Percentiles rank a stretch among this genome's conserved stretches.
Conservation (phyloP, 92 coral and sea anemone genomes). For the Chrysogorgia sp. region DNA sequence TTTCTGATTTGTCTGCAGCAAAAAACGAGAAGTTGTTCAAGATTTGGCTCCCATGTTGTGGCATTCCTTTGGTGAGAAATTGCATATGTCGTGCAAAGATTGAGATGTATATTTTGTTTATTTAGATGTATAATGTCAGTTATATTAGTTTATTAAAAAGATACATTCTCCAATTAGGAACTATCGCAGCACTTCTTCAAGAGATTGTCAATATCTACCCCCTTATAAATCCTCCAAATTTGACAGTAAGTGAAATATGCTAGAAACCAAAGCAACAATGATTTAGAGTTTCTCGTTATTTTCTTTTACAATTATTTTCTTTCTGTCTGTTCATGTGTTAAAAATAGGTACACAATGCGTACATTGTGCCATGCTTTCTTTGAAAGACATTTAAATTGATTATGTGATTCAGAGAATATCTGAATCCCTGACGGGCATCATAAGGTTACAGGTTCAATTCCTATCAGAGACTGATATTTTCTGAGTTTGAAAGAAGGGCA, state of each 20-base stretch:
- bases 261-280: background rate
- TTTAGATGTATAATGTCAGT: background rate
- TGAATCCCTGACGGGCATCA: too few relatives aligned
- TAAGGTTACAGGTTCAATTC: too few relatives aligned
- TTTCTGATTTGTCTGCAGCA: slow-evolving; percentile 58
- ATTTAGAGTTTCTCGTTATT: background rate
- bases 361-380: too few relatives aligned
- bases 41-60: slow-evolving; percentile 98
- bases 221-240: slow-evolving; percentile 96
- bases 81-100: background rate
- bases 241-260: slow-evolving; percentile 72
- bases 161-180: slow-evolving; percentile 60
- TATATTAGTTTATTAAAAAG: background rate
- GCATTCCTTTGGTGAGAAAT: slow-evolving; percentile 95
- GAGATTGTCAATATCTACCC: slow-evolving; percentile 98
- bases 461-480: too few relatives aligned
- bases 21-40: slow-evolving; percentile 96
- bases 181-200: slow-evolving; percentile 95
- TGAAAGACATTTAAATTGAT: too few relatives aligned
- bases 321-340: too few relatives aligned
- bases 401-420: too few relatives aligned
- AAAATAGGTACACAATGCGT: too few relatives aligned
- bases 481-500: too few relatives aligned
- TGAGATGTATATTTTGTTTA: background rate
- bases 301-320: too few relatives aligned